phyloP scores from a whole-genome alignment of 2,113 vertebrate species.

The Scartelaos histophorus region DNA sequence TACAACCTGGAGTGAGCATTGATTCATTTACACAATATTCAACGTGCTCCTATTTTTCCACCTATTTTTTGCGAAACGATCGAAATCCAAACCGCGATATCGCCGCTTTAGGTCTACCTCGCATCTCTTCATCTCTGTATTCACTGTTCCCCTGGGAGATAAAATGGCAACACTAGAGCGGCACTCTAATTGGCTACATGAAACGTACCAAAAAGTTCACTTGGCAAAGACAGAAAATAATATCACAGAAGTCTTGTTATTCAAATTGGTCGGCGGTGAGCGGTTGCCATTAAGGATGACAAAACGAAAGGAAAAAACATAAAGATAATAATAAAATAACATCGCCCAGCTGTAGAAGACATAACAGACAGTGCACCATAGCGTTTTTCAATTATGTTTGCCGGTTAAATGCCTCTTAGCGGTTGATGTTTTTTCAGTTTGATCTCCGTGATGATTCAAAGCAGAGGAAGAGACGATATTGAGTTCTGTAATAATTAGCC shows the following conservation, averaged over 20 bases:
- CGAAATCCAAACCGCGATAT: background rate
- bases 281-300: constrained; percentile 59
- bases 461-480: constrained; percentile 36
- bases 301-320: constrained; percentile 41
- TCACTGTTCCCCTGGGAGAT: constrained; percentile 38
- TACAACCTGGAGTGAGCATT: background rate
- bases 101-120: background rate
- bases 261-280: constrained; percentile 52
- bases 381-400: constrained; percentile 60
- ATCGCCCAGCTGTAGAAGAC: constrained; percentile 48
- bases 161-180: constrained; percentile 29
- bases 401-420: constrained; percentile 45
- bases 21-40: background rate
- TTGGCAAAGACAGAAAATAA: constrained; percentile 33
- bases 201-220: constrained; percentile 62
- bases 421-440: constrained; percentile 43
- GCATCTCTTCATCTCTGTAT: constrained; percentile 13
- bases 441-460: constrained; percentile 53
- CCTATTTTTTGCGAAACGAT: constrained; percentile 17
- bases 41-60: constrained; percentile 31
- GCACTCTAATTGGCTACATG: constrained; percentile 59
- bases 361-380: constrained; percentile 43
- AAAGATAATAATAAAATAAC: constrained; percentile 38
- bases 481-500: constrained; percentile 48
- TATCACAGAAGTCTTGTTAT: constrained; percentile 58